Base-by-base conservation (phyloP, 2,113 vertebrate genomes). In the Macroglossus sobrinus region DNA sequence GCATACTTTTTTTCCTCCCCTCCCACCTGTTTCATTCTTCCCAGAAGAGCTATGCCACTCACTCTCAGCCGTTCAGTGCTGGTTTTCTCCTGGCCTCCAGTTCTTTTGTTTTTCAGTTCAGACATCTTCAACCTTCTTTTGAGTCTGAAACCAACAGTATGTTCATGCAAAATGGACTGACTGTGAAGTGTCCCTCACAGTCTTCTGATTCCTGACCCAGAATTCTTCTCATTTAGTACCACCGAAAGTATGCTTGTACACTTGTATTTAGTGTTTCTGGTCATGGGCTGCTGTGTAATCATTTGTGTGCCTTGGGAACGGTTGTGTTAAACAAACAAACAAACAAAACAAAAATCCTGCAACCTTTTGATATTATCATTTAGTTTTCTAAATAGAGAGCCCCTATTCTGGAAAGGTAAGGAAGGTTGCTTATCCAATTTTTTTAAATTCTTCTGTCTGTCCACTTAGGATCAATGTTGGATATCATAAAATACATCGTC, bases 401-500 rank as follows among this genome's bases (percentile, higher is more conserved):
- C 24, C 24, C 47, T 76, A 28, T 84, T 69, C 30, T 93, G 43
- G 74, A 84, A 78, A 55, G 22, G 4, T 66, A 84, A 43, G 24
- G 59, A 94, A 88, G 10, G 69, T 94, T 94, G 16, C 71, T 50
- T 89, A 21, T 47, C 13, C 26, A 96, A 38, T 94, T 89, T 63
- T 82, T 91, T 59, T 45, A 55, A 55, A 71, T 33, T 93, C 35
- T 94, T 91, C 53, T 95, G 40, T 92, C 96, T 86, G 93, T 79
- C 76, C 86, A 81, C 97, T 43, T 96, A 99, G 99, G 99, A 93
- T 99, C 99, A 21, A 99, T 99, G 99, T 98, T 99, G 98, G 99
- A 99, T 98, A 99, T 99, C 98, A 99, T 99, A 98, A 99, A 99
- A 97, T 99, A 99, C 98, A 99, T 99, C n/a, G 98, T 99, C 93